phyloP scores from a whole-genome alignment of 2,113 vertebrate species.

The Notothenia coriiceps region DNA sequence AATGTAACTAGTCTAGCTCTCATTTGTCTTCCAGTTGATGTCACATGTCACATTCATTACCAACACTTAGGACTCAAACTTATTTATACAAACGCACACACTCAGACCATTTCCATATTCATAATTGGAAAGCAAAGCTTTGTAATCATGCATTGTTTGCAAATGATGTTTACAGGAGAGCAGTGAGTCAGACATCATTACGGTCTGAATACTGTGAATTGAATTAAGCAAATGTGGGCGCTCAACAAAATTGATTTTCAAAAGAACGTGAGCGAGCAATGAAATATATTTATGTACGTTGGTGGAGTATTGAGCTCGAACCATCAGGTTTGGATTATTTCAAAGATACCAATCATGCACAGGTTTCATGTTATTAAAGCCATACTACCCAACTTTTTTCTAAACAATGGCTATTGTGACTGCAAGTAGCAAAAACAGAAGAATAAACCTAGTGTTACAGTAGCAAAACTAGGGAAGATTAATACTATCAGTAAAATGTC shows the following conservation, averaged over 20 bases:
- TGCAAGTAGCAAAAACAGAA: too few relatives aligned
- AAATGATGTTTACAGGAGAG: slow-evolving; percentile 57
- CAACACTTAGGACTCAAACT: slow-evolving; percentile 36
- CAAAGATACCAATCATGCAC: slow-evolving; percentile 23
- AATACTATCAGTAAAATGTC: too few relatives aligned
- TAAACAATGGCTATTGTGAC: too few relatives aligned
- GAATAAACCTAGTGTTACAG: too few relatives aligned
- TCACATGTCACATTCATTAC: slow-evolving; percentile 19
- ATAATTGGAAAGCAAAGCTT: slow-evolving; percentile 57
- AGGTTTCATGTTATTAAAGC: not conserved
- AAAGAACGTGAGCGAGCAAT: slow-evolving; percentile 34
- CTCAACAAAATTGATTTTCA: slow-evolving; percentile 57
- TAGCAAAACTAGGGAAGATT: too few relatives aligned
- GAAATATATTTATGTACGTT: slow-evolving; percentile 39
- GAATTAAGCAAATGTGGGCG: slow-evolving; percentile 65
- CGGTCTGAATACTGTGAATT: slow-evolving; percentile 66
- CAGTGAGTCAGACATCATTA: slow-evolving; percentile 70
- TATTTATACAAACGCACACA: slow-evolving; percentile 8
- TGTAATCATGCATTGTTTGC: slow-evolving; percentile 69
- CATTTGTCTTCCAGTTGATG: slow-evolving; percentile 35
- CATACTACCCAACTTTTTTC: not conserved
- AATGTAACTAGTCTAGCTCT: not conserved
- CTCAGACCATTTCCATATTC: slow-evolving; percentile 60
- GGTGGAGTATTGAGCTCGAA: slow-evolving; percentile 20
- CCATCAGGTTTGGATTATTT: not conserved